These are phyloP conservation scores for Cyaniris semiargus DNA, from an alignment of 2,888 invertebrate species.

Conservation along the genomic window DNA sequence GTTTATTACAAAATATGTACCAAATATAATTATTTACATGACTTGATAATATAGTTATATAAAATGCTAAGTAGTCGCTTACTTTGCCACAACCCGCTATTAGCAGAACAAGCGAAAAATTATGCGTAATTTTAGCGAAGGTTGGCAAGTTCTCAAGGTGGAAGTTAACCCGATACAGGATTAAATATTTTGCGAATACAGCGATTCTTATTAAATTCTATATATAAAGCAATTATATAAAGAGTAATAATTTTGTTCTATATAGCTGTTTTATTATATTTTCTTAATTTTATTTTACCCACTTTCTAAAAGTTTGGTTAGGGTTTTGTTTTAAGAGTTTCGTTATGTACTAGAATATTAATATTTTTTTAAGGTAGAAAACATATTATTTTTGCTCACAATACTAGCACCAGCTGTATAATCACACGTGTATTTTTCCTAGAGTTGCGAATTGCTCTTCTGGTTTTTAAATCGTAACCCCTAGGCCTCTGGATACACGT, in stretches of 20 bases:
- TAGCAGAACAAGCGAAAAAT: slow-evolving; percentile 2
- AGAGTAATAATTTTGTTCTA: not conserved
- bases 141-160: slow-evolving; percentile 1
- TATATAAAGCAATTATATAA: not conserved
- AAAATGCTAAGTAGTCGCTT: not conserved
- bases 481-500: too few relatives aligned
- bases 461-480: too few relatives aligned
- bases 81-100: not conserved
- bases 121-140: not conserved
- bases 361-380: too few relatives aligned
- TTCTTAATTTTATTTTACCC: not conserved
- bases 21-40: not conserved
- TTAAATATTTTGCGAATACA: not conserved
- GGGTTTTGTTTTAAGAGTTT: not conserved
- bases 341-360: too few relatives aligned
- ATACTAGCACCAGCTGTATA: too few relatives aligned
- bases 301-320: not conserved
- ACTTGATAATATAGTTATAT: not conserved
- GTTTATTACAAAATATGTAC: not conserved
- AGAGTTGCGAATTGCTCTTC: too few relatives aligned
- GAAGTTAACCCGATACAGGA: not conserved
- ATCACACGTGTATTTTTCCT: too few relatives aligned
- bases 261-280: not conserved
- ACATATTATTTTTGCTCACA: too few relatives aligned
- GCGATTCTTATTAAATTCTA: not conserved